Percentiles rank a stretch among this genome's conserved stretches.
Evolutionary conservation across 2,888 invertebrate species (phyloP).

Genomic region (Ceriagrion tenellum): DNA sequence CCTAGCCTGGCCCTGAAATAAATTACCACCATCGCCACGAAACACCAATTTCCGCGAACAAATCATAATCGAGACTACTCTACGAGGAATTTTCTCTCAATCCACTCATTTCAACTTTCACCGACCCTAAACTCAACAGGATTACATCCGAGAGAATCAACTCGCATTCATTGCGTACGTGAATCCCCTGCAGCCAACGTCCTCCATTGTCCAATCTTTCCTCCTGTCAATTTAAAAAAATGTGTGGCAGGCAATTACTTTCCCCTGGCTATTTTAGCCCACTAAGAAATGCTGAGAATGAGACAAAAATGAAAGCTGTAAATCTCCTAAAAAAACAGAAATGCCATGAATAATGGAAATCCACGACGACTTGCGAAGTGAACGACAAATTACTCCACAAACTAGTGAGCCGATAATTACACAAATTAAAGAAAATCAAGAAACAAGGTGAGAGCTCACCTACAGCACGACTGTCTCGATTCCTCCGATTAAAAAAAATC

Average conservation of each 20-base stretch:
- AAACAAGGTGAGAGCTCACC: background rate
- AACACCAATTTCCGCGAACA: no score
- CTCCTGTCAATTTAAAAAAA: background rate
- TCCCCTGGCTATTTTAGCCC: background rate
- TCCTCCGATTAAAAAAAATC: background rate
- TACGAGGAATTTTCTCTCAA: no score
- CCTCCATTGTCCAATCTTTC: background rate
- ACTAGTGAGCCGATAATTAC: background rate
- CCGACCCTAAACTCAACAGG: no score
- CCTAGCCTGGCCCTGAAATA: no score
- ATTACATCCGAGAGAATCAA: no score
- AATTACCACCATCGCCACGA: no score
- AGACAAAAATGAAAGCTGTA: background rate
- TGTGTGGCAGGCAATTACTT: background rate
- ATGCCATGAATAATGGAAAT: background rate
- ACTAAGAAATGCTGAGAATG: background rate
- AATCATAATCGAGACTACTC: no score
- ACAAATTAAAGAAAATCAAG: background rate
- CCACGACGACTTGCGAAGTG: background rate
- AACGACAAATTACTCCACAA: background rate
- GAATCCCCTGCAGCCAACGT: no score
- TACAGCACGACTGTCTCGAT: background rate
- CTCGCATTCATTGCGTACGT: no score
- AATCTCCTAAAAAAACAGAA: background rate
- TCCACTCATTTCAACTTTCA: no score